These are phyloP conservation scores for Leptinotarsa undecemlineata DNA, from an alignment of 1,140 invertebrate genomes.

Conservation along the genomic window DNA sequence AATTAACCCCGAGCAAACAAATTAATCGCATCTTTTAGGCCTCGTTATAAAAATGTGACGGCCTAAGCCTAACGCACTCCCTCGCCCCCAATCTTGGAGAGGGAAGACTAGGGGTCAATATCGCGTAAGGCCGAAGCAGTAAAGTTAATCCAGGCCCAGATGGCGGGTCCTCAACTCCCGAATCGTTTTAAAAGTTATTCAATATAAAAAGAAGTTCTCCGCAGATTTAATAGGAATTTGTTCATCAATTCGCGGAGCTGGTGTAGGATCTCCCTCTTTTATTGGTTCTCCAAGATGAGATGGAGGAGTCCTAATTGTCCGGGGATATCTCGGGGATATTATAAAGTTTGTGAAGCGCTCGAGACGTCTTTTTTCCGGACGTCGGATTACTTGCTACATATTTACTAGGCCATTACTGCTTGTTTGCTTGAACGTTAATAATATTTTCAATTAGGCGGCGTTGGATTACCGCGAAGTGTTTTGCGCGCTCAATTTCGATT, in stretches of 20 bases:
- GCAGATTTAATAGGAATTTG: conserved; percentile 55
- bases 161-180: conserved; percentile 49
- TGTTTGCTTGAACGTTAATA: neutral
- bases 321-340: conserved; percentile 16
- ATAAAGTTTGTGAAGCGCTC: conserved; percentile 15
- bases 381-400: conserved; percentile 18
- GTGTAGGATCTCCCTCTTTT: conserved; percentile 48
- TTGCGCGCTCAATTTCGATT: too few relatives aligned
- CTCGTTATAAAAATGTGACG: conserved; percentile 53
- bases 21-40: conserved; percentile 51
- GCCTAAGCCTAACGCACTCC: conserved; percentile 31
- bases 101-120: conserved; percentile 41
- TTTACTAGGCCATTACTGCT: conserved; percentile 16
- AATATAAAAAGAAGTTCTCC: conserved; percentile 54
- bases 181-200: conserved; percentile 56
- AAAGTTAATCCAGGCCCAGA: conserved; percentile 54
- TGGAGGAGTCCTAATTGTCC: conserved; percentile 26
- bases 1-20: conserved; percentile 52
- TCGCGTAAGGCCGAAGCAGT: conserved; percentile 44
- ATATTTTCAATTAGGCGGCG: neutral
- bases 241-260: conserved; percentile 54
- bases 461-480: too few relatives aligned
- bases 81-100: neutral
- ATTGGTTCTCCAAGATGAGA: conserved; percentile 45
- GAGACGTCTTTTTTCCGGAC: conserved; percentile 12